Evolutionary conservation across 2,113 vertebrate genomes (phyloP).

Genomic region (Bos indicus): DNA sequence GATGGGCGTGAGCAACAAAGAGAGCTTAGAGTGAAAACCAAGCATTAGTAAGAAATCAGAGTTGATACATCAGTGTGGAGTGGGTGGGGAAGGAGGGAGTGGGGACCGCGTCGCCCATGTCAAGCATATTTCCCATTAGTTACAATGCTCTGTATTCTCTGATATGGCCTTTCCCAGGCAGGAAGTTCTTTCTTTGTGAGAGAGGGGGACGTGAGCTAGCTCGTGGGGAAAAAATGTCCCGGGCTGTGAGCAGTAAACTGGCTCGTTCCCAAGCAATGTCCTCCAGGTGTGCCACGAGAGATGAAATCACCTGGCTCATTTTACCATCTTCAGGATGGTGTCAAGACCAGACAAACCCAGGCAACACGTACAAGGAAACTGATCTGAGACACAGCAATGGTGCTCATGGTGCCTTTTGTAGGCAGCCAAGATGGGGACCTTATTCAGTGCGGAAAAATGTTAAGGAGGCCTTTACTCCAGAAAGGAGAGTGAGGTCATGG

Average conservation of each 20-base stretch:
- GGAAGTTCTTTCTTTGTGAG: constrained; percentile 29
- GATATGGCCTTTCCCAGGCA: constrained; percentile 34
- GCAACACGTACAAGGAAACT: constrained; percentile 44
- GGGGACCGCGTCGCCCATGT: constrained; percentile 18
- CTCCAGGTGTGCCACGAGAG: constrained; percentile 32
- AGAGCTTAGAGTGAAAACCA: constrained; percentile 43
- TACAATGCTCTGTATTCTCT: constrained; percentile 35
- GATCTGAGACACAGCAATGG: background rate
- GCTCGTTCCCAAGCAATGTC: constrained; percentile 18
- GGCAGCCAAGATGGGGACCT: background rate
- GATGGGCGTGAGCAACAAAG: background rate
- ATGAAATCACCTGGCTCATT: constrained; percentile 39
- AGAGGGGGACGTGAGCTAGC: constrained; percentile 37
- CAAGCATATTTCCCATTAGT: background rate
- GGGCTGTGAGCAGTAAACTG: background rate
- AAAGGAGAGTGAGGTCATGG: background rate
- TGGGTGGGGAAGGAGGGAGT: constrained; percentile 8
- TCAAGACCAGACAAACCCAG: background rate
- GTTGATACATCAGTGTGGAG: background rate
- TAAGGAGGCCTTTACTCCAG: background rate
- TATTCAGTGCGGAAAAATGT: background rate
- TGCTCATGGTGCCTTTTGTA: background rate
- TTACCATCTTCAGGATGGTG: background rate
- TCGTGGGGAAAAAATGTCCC: constrained; percentile 42
- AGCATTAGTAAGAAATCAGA: constrained; percentile 47